phyloP scores from a whole-genome alignment of 2,113 vertebrate genomes.

The Ptilorrhoa leucosticta region DNA sequence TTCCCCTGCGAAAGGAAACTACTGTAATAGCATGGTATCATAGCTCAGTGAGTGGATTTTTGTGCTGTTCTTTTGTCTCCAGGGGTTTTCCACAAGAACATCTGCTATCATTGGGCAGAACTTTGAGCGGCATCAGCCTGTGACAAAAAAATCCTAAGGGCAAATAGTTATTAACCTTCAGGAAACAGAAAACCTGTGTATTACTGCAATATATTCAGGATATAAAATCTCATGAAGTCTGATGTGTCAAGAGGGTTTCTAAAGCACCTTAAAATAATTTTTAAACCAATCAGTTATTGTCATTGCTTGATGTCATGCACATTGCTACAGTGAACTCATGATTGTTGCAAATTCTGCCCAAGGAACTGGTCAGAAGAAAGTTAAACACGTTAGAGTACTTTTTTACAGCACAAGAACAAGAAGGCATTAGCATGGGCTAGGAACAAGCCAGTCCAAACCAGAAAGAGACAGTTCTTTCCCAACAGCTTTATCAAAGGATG shows the following conservation, averaged over 20 bases:
- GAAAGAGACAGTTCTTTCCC: not conserved
- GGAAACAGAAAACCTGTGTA: not conserved
- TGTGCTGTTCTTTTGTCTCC: not conserved
- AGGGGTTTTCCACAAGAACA: not conserved
- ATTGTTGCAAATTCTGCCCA: not conserved
- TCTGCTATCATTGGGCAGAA: not conserved
- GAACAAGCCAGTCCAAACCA: not conserved
- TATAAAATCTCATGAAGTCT: not conserved
- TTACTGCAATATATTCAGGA: not conserved
- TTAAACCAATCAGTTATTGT: not conserved
- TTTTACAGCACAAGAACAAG: not conserved
- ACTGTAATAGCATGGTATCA: not conserved
- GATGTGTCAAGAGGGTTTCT: not conserved
- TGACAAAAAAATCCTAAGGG: not conserved
- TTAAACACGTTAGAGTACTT: not conserved
- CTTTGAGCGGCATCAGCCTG: not conserved
- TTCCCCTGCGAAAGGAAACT: not conserved
- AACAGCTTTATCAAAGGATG: not conserved
- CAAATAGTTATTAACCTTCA: not conserved
- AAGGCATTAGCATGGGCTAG: not conserved
- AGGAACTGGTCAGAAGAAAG: not conserved
- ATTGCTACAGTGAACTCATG: not conserved
- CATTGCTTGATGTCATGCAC: not conserved
- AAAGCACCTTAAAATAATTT: not conserved
- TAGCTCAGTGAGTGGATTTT: not conserved